Percentiles rank a stretch among this genome's conserved stretches.
Conservation (phyloP, 2,888 invertebrate species). For the Caenorhabditis angaria region DNA sequence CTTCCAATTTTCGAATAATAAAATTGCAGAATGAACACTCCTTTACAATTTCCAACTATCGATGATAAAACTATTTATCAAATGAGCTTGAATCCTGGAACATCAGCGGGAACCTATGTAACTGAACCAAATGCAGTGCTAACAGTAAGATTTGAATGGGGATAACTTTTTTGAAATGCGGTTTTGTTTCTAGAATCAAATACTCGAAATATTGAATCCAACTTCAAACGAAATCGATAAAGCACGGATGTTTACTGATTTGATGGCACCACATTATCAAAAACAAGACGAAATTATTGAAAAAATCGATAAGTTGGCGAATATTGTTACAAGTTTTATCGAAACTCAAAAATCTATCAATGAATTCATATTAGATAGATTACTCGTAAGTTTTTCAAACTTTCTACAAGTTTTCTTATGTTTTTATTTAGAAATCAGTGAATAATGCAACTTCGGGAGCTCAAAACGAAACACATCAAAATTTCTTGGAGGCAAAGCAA, state of each 20-base stretch:
- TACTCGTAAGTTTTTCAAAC: slow-evolving; percentile 10
- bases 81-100: slow-evolving; percentile 32
- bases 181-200: slow-evolving; percentile 27
- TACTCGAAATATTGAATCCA: slow-evolving; percentile 31
- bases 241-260: slow-evolving; percentile 19
- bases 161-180: neutral
- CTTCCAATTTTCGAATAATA: neutral
- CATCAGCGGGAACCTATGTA: neutral
- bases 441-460: too few species aligned
- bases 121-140: slow-evolving; percentile 11
- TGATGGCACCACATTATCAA: slow-evolving; percentile 33
- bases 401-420: too few species aligned
- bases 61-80: slow-evolving; percentile 17
- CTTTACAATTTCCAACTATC: neutral
- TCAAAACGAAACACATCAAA: too few species aligned
- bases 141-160: slow-evolving; percentile 14
- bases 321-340: slow-evolving; percentile 21
- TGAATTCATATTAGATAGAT: slow-evolving; percentile 18
- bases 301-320: slow-evolving; percentile 21
- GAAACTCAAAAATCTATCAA: slow-evolving; percentile 25
- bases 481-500: too few species aligned
- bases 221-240: slow-evolving; percentile 22
- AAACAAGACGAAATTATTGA: slow-evolving; percentile 36
- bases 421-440: too few species aligned
- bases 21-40: slow-evolving; percentile 5